Base-by-base conservation (phyloP, 2,888 invertebrate genomes). In the Xylophagus ater region DNA sequence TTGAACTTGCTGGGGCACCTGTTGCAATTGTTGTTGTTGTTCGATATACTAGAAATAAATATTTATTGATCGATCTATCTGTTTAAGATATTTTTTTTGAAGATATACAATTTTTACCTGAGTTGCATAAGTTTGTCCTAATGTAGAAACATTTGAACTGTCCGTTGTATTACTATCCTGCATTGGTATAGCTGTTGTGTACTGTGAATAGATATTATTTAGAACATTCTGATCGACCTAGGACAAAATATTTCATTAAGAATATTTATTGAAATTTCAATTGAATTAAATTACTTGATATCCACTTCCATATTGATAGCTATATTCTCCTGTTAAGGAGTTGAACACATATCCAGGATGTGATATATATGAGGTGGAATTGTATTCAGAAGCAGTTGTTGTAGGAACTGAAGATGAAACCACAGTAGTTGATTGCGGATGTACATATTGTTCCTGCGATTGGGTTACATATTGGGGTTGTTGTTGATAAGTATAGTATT, bases 291-390 rank as follows among this genome's bases (percentile, higher is more conserved):
- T 48, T 37, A 68, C 68, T 52, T 76, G 74, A 41, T 76, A 76
- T 1, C 76, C 77, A 36, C 76, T 75, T 46, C 61, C 71, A 49
- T 79, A 79, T 9, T 76, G 72, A 32, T 32, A n/a, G n/a, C n/a
- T n/a, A 47, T 74, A 78, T 30, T 53, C 59, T 1, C 76, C 76
- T 0, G 71, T 69, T 2, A 64, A 54, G 1, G 67, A 47, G 51
- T 78, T 75, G 47, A 58, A 78, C 6, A 68, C 67, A 49, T 77
- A 79, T 29, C 75, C 78, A 4, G 76, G 76, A 55, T 78, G 77
- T 37, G 55, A 56, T 9, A 10, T n/a, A 20, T 32, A 32, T 8
- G 30, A 30, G 26, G 42, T 34, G 36, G 34, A 15, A 40, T n/a
- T 18, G 37, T 29, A 12, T 21, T 15, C 8, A 39, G 21, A 1